Base-by-base conservation (phyloP, 2,797 vertebrate species). In the Gastrophryne carolinensis region DNA sequence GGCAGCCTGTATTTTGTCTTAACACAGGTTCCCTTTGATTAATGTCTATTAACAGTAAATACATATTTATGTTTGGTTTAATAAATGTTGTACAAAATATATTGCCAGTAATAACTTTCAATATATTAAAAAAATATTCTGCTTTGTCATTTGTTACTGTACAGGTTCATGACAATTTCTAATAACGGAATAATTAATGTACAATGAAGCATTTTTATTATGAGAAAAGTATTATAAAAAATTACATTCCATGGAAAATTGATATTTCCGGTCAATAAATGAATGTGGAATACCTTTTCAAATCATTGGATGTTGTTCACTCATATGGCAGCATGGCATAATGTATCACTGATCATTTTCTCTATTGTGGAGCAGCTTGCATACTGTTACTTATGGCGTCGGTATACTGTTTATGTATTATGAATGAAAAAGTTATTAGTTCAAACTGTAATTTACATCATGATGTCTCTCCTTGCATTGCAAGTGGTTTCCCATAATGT, bases 181-280 rank as follows among this genome's bases (percentile, higher is more conserved):
- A 27, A 56, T 54, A 73, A 39, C 54, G 30, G 35, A 73, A 65
- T 73, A 73, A 73, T 74, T 74, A 74, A 74, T 41, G 17, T 74
- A 30, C 61, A 57, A 47, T 7, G 65, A 60, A 74, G 34, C 52
- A 66, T 58, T 73, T 30, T 61, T 74, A 37, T 24, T 58, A 9
- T 35, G 49, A 44, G 21, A 69, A 53, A 54, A 19, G 37, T 34
- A 50, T 49, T 4, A n/a, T n/a, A n/a, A n/a, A n/a, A n/a, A n/a
- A n/a, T n/a, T n/a, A n/a, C n/a, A 65, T 13, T 19, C 52, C 52
- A 27, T 26, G 44, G 49, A 49, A 74, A 64, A 64, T 53, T 54
- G 61, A 73, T 56, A 74, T 32, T n/a, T 15, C 11, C 15, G 61
- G 21, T 53, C 35, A 30, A 73, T 37, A 72, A 62, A 72, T 72